Percentiles rank a stretch among this genome's conserved stretches.
Evolutionary conservation across 1,140 invertebrate genomes (phyloP).

Genomic region (Anastrepha obliqua): DNA sequence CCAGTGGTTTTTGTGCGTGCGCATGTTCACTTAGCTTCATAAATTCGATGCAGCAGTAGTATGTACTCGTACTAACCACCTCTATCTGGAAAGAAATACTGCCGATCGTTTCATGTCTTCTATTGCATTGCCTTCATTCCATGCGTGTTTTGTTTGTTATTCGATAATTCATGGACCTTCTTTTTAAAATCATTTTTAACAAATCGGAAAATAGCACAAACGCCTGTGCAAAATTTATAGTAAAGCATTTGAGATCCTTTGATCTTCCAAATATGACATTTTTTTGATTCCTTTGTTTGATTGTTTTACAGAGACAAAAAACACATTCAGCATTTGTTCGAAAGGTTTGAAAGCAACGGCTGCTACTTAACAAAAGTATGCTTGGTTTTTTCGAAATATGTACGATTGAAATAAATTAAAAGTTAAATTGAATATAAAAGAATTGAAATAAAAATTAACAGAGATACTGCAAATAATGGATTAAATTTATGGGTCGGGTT

Average conservation of each 20-base stretch:
- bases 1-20: too few relatives aligned
- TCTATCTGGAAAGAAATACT: too few relatives aligned
- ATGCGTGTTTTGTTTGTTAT: not conserved
- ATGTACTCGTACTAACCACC: too few relatives aligned
- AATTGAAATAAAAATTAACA: too few relatives aligned
- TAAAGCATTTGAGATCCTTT: not conserved
- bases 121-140: not conserved
- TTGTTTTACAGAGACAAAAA: constrained; percentile 30
- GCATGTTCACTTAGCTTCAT: too few relatives aligned
- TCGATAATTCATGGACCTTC: not conserved
- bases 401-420: too few relatives aligned
- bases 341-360: constrained; percentile 8
- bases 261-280: not conserved
- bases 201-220: not conserved
- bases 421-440: too few relatives aligned
- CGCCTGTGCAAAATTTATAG: not conserved
- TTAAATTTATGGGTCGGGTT: too few relatives aligned
- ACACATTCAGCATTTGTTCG: not conserved
- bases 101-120: not conserved
- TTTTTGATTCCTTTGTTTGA: not conserved
- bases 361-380: not conserved
- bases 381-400: not conserved
- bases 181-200: not conserved
- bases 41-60: too few relatives aligned
- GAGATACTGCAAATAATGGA: too few relatives aligned